phyloP scores from a whole-genome alignment of 2,797 vertebrate species.

The Paramormyrops hopkinsi region DNA sequence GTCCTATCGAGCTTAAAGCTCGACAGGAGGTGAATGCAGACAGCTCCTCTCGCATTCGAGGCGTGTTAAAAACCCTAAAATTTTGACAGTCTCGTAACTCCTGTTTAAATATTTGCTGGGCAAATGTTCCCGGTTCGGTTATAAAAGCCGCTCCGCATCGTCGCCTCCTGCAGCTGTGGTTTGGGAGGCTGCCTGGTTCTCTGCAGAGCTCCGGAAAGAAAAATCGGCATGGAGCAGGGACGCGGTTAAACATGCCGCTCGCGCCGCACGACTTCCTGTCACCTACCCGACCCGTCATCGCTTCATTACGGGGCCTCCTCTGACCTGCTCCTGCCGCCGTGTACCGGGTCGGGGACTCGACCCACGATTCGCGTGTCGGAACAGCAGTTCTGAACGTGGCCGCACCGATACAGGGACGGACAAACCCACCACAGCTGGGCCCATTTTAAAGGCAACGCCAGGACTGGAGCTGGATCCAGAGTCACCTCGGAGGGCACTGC shows the following conservation, averaged over 20 bases:
- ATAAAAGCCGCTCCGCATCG: neutral
- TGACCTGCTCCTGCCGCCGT: neutral
- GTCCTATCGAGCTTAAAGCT: neutral
- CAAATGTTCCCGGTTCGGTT: slow-evolving; percentile 9
- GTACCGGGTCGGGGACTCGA: neutral
- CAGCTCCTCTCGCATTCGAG: neutral
- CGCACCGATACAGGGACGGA: neutral
- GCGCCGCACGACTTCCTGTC: neutral
- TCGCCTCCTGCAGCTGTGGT: neutral
- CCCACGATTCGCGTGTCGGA: neutral
- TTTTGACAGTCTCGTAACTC: slow-evolving; percentile 7
- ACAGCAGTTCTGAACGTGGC: neutral
- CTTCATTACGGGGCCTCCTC: neutral
- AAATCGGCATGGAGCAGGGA: neutral
- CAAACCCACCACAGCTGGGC: neutral
- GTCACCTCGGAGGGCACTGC: neutral
- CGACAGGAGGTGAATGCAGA: neutral
- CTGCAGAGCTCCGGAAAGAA: neutral
- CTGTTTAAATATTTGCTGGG: slow-evolving; percentile 17
- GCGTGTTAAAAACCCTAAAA: slow-evolving; percentile 4
- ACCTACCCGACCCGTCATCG: neutral
- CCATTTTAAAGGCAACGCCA: neutral
- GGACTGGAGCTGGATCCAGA: neutral
- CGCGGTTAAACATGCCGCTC: neutral
- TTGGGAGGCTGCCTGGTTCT: neutral